Conservation (phyloP, 2,797 vertebrate species). For the Danio jaintianensis region DNA sequence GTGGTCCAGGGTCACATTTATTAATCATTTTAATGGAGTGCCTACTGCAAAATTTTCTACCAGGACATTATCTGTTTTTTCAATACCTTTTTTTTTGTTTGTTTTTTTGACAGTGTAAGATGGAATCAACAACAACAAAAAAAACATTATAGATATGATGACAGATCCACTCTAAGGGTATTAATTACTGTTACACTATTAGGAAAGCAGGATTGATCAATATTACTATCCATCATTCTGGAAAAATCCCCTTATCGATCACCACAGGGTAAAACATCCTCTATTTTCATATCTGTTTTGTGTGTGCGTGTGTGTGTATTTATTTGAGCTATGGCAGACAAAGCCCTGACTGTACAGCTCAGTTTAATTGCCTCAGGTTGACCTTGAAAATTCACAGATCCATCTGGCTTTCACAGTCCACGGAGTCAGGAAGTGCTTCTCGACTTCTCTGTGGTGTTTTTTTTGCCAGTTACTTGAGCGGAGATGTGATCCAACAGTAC, state of each 20-base stretch:
- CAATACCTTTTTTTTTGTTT: not conserved
- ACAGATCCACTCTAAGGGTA: not conserved
- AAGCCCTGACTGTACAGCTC: conserved; percentile 30
- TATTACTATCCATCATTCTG: conserved; percentile 9
- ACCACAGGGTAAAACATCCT: not conserved
- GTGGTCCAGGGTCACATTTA: too few relatives aligned
- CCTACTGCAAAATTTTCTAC: too few relatives aligned
- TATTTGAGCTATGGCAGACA: conserved; percentile 25
- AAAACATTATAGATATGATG: conserved; percentile 6
- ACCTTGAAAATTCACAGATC: conserved; percentile 42
- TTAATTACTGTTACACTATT: conserved; percentile 8
- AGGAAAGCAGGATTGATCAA: conserved; percentile 1
- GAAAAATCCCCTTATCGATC: not conserved
- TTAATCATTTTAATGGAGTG: too few relatives aligned
- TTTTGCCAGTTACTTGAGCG: conserved; percentile 28
- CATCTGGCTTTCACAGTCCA: conserved; percentile 44
- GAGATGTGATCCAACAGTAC: not conserved
- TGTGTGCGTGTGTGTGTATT: not conserved
- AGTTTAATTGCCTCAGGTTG: conserved; percentile 36
- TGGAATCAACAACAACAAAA: not conserved
- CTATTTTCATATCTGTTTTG: not conserved
- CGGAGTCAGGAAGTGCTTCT: conserved; percentile 38
- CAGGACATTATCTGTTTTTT: too few relatives aligned
- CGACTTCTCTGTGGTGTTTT: not conserved
- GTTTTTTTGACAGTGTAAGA: too few relatives aligned